phyloP scores from a whole-genome alignment of 1,140 invertebrate species.

The Holotrichia oblita region DNA sequence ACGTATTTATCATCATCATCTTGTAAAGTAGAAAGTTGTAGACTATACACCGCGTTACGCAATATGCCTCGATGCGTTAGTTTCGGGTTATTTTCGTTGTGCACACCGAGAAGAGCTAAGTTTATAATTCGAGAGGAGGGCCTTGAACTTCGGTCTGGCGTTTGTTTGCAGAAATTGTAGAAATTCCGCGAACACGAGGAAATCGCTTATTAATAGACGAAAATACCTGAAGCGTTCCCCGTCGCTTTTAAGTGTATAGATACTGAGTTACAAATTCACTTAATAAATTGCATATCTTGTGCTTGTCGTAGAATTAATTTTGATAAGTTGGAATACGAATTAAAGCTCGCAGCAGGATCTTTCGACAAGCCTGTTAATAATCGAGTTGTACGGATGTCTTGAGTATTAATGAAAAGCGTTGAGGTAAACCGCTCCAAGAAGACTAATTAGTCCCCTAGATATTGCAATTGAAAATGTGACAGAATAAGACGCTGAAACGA shows the following conservation, averaged over 20 bases:
- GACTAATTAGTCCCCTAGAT: background rate
- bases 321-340: conserved; percentile 24
- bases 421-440: background rate
- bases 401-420: background rate
- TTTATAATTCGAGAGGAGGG: background rate
- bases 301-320: conserved; percentile 25
- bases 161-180: conserved; percentile 18
- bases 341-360: background rate
- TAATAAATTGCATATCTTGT: conserved; percentile 30
- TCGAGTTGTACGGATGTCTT: background rate
- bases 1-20: background rate
- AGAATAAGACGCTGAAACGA: too few species aligned
- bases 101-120: background rate
- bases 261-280: background rate
- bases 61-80: background rate
- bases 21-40: conserved; percentile 20
- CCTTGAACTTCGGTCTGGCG: background rate
- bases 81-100: background rate
- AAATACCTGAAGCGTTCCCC: background rate
- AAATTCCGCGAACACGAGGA: conserved; percentile 7
- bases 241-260: background rate
- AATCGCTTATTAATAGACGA: background rate
- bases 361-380: background rate
- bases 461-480: background rate
- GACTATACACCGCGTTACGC: background rate